Evolutionary conservation across 1,140 invertebrate genomes (phyloP).

Genomic region (Tigriopus japonicus): DNA sequence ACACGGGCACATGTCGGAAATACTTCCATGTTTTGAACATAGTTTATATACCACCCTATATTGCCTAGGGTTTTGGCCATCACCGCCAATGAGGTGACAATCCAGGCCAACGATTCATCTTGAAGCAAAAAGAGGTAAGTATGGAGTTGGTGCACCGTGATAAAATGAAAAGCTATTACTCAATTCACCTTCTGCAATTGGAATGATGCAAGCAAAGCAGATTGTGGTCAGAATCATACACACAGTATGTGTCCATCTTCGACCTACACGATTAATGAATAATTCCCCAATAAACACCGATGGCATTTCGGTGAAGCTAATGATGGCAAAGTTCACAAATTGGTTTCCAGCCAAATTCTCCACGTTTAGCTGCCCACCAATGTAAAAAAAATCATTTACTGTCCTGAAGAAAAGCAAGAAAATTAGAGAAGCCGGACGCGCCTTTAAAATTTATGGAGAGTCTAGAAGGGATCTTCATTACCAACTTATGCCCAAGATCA

Average conservation of each 20-base stretch:
- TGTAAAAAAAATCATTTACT: not conserved
- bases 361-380: not conserved
- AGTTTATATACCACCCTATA: not conserved
- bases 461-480: no score
- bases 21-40: not conserved
- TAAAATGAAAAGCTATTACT: no score
- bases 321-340: not conserved
- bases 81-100: not conserved
- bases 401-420: not conserved
- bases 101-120: no score
- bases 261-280: not conserved
- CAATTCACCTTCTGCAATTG: no score
- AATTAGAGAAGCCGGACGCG: no score
- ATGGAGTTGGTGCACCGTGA: no score
- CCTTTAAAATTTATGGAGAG: no score
- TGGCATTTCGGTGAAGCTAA: not conserved
- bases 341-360: not conserved
- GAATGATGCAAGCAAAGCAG: no score
- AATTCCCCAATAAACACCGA: not conserved
- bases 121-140: no score
- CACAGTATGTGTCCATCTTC: not conserved
- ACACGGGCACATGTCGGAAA: not conserved
- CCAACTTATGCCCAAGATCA: no score
- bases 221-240: not conserved
- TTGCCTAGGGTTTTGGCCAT: not conserved